phyloP scores from a whole-genome alignment of 1,140 invertebrate species.

The Drosophila tsacasi region DNA sequence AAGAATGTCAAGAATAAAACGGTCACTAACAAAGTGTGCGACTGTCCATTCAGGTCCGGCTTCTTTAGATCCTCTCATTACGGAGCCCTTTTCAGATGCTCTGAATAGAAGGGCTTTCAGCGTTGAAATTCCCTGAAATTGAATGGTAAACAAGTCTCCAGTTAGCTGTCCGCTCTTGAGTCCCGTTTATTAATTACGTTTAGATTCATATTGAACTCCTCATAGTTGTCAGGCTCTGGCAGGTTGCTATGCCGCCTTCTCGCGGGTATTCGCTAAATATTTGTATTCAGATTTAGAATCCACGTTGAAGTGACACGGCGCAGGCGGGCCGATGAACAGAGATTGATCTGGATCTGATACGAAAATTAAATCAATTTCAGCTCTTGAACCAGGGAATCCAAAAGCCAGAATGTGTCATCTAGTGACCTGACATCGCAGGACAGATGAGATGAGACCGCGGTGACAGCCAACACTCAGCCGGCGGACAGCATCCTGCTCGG shows the following conservation, averaged over 20 bases:
- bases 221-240: not conserved
- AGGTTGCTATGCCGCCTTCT: not conserved
- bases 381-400: conserved; percentile 1
- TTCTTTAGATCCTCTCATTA: conserved; percentile 32
- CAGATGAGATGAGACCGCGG: not conserved
- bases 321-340: conserved; percentile 13
- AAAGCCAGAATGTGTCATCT: conserved; percentile 2
- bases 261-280: not conserved
- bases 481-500: conserved; percentile 28
- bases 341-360: conserved; percentile 41
- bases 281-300: conserved; percentile 1
- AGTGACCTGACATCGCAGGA: not conserved
- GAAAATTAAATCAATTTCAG: conserved; percentile 52
- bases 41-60: conserved; percentile 11
- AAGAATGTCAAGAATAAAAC: conserved; percentile 18
- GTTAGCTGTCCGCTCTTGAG: not conserved
- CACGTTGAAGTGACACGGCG: not conserved
- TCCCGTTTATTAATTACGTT: conserved; percentile 23
- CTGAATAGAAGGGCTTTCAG: conserved; percentile 1
- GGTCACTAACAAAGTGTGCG: conserved; percentile 11
- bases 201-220: not conserved
- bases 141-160: not conserved
- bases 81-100: not conserved
- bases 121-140: not conserved
- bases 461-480: conserved; percentile 42